These are phyloP conservation scores for Philopedon plagiatum DNA, from an alignment of 2,888 invertebrate species.

Conservation along the genomic window DNA sequence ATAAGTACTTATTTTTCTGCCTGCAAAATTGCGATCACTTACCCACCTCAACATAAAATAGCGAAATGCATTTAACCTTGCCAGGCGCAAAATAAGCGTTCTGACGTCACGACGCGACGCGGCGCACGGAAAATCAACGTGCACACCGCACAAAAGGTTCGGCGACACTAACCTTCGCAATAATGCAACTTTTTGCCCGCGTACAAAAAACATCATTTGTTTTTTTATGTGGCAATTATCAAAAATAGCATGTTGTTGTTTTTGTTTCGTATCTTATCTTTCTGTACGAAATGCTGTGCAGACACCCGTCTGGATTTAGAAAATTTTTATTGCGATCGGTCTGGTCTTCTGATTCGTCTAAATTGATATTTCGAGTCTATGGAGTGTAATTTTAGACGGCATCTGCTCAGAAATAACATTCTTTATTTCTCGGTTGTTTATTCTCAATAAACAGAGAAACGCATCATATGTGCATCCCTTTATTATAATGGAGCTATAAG, in stretches of 20 bases:
- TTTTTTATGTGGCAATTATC: slow-evolving; percentile 34
- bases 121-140: slow-evolving; percentile 34
- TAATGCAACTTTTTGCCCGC: slow-evolving; percentile 29
- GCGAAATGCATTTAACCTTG: slow-evolving; percentile 41
- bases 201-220: slow-evolving; percentile 20
- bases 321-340: not conserved
- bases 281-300: not conserved
- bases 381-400: no score
- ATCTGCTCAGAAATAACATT: not conserved
- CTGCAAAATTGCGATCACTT: slow-evolving; percentile 24
- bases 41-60: slow-evolving; percentile 48
- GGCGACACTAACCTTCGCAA: slow-evolving; percentile 49
- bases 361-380: no score
- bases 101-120: slow-evolving; percentile 36
- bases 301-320: not conserved
- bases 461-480: no score
- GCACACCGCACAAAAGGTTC: slow-evolving; percentile 24
- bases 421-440: no score
- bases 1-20: not conserved
- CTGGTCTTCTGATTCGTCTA: no score
- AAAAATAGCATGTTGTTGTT: slow-evolving; percentile 20
- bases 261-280: slow-evolving; percentile 30
- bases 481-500: no score
- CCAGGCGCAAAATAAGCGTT: slow-evolving; percentile 32
- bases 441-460: no score